A percentile compares a stretch with the other conserved stretches of the same genome.
phyloP scores from a whole-genome alignment of 2,113 vertebrate genomes.

The Chaetodon trifascialis region DNA sequence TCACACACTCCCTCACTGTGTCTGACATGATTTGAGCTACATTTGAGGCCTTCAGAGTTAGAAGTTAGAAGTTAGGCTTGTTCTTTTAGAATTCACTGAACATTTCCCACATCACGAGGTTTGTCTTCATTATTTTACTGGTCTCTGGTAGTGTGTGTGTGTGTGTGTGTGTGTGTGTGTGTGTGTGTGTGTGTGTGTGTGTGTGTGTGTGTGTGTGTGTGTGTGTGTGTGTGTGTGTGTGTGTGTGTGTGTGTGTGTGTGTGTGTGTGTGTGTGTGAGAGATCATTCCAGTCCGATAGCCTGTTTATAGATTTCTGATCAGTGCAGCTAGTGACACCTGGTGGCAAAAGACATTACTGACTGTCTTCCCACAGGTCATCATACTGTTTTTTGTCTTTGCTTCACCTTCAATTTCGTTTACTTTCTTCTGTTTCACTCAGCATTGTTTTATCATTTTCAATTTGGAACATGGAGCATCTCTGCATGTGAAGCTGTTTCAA shows the following conservation, averaged over 20 bases:
- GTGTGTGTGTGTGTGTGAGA: too few species aligned
- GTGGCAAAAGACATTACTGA: neutral
- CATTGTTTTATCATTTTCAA: too few species aligned
- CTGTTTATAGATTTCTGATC: neutral
- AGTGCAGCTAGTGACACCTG: conserved; percentile 5
- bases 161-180: too few species aligned
- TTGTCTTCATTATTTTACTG: neutral
- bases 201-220: too few species aligned
- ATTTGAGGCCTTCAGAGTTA: neutral
- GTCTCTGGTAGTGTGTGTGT: neutral
- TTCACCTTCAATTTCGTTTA: neutral
- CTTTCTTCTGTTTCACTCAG: too few species aligned
- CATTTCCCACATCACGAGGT: neutral
- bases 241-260: too few species aligned
- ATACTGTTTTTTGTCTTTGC: neutral
- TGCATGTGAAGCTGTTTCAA: too few species aligned
- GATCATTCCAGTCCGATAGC: neutral
- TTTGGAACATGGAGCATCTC: too few species aligned
- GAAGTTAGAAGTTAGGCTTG: neutral
- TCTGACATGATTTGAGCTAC: neutral
- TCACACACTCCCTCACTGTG: neutral
- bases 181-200: too few species aligned
- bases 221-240: too few species aligned
- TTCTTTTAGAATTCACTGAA: neutral
- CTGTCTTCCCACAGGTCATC: neutral